phyloP scores from a whole-genome alignment of 2,797 vertebrate species.

The Coendou prehensilis region DNA sequence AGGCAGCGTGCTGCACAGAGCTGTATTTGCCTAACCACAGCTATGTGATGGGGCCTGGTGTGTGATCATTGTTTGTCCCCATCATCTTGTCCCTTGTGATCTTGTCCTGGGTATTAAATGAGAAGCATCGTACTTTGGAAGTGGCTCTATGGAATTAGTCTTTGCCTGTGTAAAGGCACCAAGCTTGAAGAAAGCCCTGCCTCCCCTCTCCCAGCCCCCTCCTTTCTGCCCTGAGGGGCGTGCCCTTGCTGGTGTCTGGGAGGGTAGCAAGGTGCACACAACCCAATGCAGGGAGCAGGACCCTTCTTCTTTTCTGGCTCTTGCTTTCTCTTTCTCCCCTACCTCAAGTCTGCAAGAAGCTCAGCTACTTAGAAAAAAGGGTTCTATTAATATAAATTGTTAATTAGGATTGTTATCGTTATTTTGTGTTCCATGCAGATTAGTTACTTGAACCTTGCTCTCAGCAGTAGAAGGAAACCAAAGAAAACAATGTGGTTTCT shows the following conservation, averaged over 20 bases:
- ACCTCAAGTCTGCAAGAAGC: not conserved
- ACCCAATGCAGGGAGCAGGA: accelerated
- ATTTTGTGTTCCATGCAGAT: constrained; percentile 48
- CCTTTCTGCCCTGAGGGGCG: not conserved
- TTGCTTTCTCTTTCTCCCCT: accelerated
- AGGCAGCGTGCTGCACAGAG: not conserved
- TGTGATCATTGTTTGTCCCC: not conserved
- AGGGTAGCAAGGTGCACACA: not conserved
- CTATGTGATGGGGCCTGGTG: too few species aligned
- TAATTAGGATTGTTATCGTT: constrained; percentile 59
- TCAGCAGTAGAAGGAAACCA: constrained; percentile 29
- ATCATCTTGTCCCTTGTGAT: too few species aligned
- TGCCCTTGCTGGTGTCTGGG: not conserved
- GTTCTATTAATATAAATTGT: constrained; percentile 59
- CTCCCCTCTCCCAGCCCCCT: too few species aligned
- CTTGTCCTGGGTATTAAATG: not conserved
- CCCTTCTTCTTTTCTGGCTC: not conserved
- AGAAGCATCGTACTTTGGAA: not conserved
- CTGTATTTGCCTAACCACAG: not conserved
- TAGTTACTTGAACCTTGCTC: constrained; percentile 53
- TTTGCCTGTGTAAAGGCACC: not conserved
- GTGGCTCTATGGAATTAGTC: not conserved
- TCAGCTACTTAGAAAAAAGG: not conserved
- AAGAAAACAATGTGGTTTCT: constrained; percentile 22
- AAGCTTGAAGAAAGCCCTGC: too few species aligned